Evolutionary conservation across 2,888 invertebrate genomes (phyloP).

Genomic region (Cephus pulcher): DNA sequence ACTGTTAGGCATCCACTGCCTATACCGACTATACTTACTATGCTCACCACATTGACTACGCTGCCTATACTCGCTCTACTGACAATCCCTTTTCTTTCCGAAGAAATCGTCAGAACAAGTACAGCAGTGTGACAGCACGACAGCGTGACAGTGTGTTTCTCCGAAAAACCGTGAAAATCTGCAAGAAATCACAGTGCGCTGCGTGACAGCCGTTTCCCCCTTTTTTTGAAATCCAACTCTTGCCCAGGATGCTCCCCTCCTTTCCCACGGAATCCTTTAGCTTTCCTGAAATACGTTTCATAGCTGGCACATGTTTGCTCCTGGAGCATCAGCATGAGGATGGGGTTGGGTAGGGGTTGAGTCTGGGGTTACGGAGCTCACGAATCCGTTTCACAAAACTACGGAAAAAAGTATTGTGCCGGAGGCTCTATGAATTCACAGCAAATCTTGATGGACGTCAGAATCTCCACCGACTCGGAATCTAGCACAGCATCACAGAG

Average conservation of each 20-base stretch:
- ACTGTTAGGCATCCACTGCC: no score
- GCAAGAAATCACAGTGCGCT: conserved; percentile 25
- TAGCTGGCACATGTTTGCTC: not conserved
- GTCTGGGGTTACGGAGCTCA: not conserved
- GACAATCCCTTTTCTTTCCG: no score
- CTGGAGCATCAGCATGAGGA: not conserved
- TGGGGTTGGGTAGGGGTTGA: conserved; percentile 1
- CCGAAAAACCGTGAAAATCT: conserved; percentile 51
- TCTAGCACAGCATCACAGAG: no score
- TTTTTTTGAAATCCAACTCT: conserved; percentile 58
- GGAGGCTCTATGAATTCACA: conserved; percentile 7
- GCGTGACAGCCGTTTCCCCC: conserved; percentile 29
- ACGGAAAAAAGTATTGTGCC: not conserved
- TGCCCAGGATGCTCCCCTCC: conserved; percentile 38
- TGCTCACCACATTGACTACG: no score
- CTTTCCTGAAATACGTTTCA: conserved; percentile 52
- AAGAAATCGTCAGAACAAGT: no score
- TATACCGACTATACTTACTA: no score
- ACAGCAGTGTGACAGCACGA: no score
- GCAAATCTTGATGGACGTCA: conserved; percentile 56
- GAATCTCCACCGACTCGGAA: no score
- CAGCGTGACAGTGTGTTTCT: conserved; percentile 17
- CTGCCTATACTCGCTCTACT: no score
- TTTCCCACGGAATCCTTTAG: conserved; percentile 64
- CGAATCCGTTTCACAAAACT: conserved; percentile 3